Conservation (phyloP, 2,888 invertebrate species). For the Lasioglossum pauxillum region DNA sequence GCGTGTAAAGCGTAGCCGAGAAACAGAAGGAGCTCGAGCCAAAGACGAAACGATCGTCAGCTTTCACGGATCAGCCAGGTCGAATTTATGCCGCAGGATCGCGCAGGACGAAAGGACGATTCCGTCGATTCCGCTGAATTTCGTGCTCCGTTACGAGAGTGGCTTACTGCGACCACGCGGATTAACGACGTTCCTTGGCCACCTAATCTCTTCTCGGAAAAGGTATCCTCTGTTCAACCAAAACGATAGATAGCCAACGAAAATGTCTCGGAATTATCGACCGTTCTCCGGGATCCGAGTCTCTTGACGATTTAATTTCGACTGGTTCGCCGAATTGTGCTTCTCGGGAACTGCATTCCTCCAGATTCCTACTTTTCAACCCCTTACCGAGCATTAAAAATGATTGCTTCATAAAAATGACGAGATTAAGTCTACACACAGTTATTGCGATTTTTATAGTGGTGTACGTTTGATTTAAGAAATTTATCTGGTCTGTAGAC, state of each 20-base stretch:
- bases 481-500: no score
- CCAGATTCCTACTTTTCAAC: not conserved
- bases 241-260: conserved; percentile 38
- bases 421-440: no score
- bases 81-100: conserved; percentile 66
- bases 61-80: conserved; percentile 66
- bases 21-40: conserved; percentile 49
- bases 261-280: conserved; percentile 48
- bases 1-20: not conserved
- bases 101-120: conserved; percentile 42
- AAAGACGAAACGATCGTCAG: conserved; percentile 37
- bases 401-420: no score
- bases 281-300: conserved; percentile 7
- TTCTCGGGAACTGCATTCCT: not conserved
- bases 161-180: conserved; percentile 54
- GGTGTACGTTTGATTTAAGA: no score
- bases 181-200: conserved; percentile 49
- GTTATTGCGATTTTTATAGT: no score
- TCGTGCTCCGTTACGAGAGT: conserved; percentile 27
- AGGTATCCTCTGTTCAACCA: conserved; percentile 14
- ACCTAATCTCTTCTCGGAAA: conserved; percentile 58
- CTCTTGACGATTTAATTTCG: conserved; percentile 50
- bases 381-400: not conserved
- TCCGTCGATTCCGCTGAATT: conserved; percentile 54
- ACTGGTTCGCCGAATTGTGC: conserved; percentile 27